These are phyloP conservation scores for Omphaloscelis lunosa DNA, from an alignment of 2,888 invertebrate genomes.

Conservation along the genomic window DNA sequence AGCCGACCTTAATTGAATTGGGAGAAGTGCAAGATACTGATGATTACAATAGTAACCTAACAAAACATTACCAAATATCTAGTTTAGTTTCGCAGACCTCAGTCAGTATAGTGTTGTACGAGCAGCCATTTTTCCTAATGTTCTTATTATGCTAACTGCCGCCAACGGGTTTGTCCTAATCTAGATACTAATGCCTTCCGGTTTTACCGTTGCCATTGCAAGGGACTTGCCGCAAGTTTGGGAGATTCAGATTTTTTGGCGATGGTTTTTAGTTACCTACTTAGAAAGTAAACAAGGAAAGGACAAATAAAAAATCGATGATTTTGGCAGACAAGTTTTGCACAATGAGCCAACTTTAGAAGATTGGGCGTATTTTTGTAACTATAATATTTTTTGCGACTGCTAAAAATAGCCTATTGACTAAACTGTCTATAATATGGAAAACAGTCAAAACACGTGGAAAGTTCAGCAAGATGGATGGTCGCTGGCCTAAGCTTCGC, in stretches of 20 bases:
- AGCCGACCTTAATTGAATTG: too few species aligned
- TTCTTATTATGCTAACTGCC: slow-evolving; percentile 65
- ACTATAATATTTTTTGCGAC: neutral
- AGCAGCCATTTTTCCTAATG: slow-evolving; percentile 55
- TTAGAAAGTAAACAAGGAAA: slow-evolving; percentile 17
- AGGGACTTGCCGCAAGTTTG: slow-evolving; percentile 37
- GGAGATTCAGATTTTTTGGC: slow-evolving; percentile 12
- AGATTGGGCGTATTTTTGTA: slow-evolving; percentile 16
- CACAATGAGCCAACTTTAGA: slow-evolving; percentile 7
- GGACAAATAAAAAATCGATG: slow-evolving; percentile 3
- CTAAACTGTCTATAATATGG: slow-evolving; percentile 5
- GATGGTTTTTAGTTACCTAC: neutral
- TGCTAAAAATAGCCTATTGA: slow-evolving; percentile 13
- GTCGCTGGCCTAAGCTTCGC: neutral
- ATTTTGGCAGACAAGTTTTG: slow-evolving; percentile 21
- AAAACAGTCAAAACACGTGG: slow-evolving; percentile 24
- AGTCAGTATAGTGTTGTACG: slow-evolving; percentile 35
- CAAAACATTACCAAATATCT: slow-evolving; percentile 19
- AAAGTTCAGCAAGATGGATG: slow-evolving; percentile 24
- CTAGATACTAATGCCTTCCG: slow-evolving; percentile 60
- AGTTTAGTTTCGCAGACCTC: slow-evolving; percentile 29
- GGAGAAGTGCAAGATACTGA: neutral
- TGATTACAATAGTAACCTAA: neutral
- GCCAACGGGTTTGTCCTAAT: slow-evolving; percentile 64
- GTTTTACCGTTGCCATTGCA: slow-evolving; percentile 43